phyloP scores from a whole-genome alignment of 2,888 invertebrate species.

The Eristalinus aeneus region DNA sequence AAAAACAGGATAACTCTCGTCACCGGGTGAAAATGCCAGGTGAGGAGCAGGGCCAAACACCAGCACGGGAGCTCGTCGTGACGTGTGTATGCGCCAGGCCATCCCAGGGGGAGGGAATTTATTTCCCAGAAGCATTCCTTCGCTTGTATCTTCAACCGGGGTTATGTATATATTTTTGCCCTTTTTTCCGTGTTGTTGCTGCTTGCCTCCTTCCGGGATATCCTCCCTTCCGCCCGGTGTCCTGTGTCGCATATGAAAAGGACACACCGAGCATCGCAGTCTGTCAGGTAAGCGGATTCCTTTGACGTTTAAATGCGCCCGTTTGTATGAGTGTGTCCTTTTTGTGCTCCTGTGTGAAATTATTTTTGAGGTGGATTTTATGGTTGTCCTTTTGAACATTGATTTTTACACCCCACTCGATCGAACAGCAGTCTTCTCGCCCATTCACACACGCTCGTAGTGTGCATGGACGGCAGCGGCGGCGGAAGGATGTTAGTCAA shows the following conservation, averaged over 20 bases:
- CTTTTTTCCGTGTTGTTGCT: neutral
- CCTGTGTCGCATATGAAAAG: neutral
- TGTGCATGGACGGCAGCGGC: neutral
- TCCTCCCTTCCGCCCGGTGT: neutral
- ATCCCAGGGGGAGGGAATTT: neutral
- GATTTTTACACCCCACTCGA: slow-evolving; percentile 67
- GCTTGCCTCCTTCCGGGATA: slow-evolving; percentile 23
- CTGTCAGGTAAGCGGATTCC: slow-evolving; percentile 61
- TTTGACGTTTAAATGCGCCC: slow-evolving; percentile 6
- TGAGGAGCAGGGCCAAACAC: neutral
- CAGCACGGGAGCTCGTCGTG: slow-evolving; percentile 18
- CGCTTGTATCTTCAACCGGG: slow-evolving; percentile 45
- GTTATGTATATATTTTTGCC: slow-evolving; percentile 12
- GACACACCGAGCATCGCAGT: neutral
- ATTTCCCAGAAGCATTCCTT: slow-evolving; percentile 43
- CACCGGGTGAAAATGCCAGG: neutral
- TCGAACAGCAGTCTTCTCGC: slow-evolving; percentile 25
- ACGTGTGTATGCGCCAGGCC: slow-evolving; percentile 8
- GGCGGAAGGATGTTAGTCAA: slow-evolving; percentile 58
- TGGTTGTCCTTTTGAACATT: slow-evolving; percentile 66
- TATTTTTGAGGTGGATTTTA: slow-evolving; percentile 66
- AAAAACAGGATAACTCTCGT: slow-evolving; percentile 41
- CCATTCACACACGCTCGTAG: neutral
- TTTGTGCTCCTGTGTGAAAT: slow-evolving; percentile 10
- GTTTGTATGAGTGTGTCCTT: neutral